Evolutionary conservation across 2,797 vertebrate genomes (phyloP).

Genomic region (Masticophis lateralis): DNA sequence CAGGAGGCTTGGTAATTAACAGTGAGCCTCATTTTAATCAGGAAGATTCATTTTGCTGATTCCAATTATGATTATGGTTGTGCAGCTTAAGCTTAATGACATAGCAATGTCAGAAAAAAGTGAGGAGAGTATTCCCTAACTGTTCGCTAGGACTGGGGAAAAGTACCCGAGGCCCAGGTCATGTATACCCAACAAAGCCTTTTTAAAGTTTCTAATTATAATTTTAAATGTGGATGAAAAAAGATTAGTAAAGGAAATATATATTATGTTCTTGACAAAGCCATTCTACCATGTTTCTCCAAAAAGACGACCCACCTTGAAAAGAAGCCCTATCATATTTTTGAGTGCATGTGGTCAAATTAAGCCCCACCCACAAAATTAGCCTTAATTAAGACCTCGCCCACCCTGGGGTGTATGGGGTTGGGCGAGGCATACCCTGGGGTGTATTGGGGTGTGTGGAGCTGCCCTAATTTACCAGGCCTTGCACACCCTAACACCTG

Average conservation of each 20-base stretch:
- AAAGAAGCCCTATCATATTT: too few species aligned
- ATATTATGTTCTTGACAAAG: background rate
- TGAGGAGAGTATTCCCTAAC: background rate
- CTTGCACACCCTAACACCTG: too few species aligned
- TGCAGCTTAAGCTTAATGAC: background rate
- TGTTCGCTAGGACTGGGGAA: background rate
- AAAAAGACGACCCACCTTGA: too few species aligned
- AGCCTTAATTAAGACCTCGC: too few species aligned
- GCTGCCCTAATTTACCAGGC: too few species aligned
- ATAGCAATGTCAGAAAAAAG: background rate
- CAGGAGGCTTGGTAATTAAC: background rate
- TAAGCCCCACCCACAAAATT: too few species aligned
- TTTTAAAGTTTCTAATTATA: background rate
- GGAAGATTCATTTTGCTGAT: background rate
- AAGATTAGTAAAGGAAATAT: background rate
- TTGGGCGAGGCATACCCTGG: too few species aligned
- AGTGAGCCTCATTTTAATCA: background rate
- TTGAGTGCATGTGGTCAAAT: too few species aligned
- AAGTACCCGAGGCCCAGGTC: background rate
- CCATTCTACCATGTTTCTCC: background rate
- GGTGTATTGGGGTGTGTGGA: too few species aligned
- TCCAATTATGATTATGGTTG: background rate
- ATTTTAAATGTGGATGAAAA: background rate
- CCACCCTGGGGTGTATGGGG: too few species aligned
- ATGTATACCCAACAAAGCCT: background rate